Base-by-base conservation (phyloP, 2,888 invertebrate species). In the Busseola fusca region DNA sequence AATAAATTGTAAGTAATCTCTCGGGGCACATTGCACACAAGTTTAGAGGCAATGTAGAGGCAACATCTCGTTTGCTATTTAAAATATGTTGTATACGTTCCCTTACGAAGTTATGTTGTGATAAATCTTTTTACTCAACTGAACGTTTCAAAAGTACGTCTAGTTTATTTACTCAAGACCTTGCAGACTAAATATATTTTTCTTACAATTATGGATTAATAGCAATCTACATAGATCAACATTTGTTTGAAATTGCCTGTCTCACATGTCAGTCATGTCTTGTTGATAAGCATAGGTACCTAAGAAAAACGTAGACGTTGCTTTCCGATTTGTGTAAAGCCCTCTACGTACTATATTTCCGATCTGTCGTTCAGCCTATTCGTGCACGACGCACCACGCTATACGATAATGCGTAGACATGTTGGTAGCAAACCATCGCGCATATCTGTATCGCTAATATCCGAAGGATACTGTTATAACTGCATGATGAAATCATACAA, bases 1-100 rank as follows among this genome's bases (percentile, higher is more conserved):
- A 62, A 59, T 73, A 74, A 63, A 66, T 74, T 57, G 74, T 40
- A 67, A 48, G 62, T 64, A 50, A 18, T 12, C 64, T 58, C 42
- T 34, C 37, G 80, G 64, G 74, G 37, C 63, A 37, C 42, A 66
- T 80, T 42, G 30, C 54, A 14, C 25, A 34, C 42, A 42, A 59
- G 58, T 63, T 74, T 56, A 57, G 30, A 64, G 18, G 66, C 21
- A 48, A 72, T 64, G 72, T 18, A 30, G n/a, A 50, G 30, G 54
- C 68, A 68, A 74, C 12, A 74, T 74, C 54, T 65, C 18, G 52
- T 56, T 37, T 58, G 37, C 57, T 64, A 48, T 65, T 66, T 56
- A 64, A 58, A 63, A 48, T 30, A 60, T 60, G 18, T 37, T 52
- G 50, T 37, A 57, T 16, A n/a, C 25, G 37, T 69, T 52, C 14